Conservation (phyloP, 2,888 invertebrate species). For the Lasius platythorax region DNA sequence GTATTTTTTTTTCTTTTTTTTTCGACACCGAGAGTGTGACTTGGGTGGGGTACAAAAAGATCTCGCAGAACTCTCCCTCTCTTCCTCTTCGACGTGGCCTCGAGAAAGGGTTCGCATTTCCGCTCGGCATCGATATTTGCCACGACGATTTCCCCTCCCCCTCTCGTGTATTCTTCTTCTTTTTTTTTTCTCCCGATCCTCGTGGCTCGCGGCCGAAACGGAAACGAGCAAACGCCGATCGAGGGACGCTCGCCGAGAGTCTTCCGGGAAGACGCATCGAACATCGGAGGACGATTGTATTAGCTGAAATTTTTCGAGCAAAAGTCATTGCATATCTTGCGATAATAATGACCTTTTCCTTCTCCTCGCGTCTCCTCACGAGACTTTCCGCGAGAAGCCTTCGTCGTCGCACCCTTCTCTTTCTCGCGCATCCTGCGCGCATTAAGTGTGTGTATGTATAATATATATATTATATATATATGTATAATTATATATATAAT, state of each 20-base stretch:
- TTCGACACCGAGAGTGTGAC: conserved; percentile 75
- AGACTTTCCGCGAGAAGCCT: not conserved
- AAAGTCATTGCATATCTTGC: not conserved
- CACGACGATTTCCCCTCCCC: not conserved
- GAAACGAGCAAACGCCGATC: conserved; percentile 29
- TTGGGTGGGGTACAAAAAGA: conserved; percentile 80
- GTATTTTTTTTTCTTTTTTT: conserved; percentile 66
- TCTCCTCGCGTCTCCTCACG: not conserved
- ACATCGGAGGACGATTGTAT: conserved; percentile 33
- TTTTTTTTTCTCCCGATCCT: not conserved
- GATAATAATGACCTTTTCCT: not conserved
- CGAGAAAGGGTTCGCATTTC: conserved; percentile 52
- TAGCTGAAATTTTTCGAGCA: not conserved
- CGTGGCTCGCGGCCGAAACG: not conserved
- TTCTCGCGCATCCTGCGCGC: conserved; percentile 39
- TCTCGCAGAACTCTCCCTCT: conserved; percentile 52
- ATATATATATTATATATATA: conserved; percentile 71
- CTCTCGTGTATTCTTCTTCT: not conserved
- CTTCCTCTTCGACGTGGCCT: not conserved
- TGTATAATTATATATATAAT: conserved; percentile 61
- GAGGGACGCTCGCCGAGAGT: conserved; percentile 2
- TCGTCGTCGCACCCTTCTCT: conserved; percentile 18
- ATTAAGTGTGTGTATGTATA: conserved; percentile 70
- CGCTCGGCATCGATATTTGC: conserved; percentile 33
- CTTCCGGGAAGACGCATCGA: conserved; percentile 7